phyloP scores from a whole-genome alignment of 1,140 invertebrate species.

The Bilobella aurantiaca region DNA sequence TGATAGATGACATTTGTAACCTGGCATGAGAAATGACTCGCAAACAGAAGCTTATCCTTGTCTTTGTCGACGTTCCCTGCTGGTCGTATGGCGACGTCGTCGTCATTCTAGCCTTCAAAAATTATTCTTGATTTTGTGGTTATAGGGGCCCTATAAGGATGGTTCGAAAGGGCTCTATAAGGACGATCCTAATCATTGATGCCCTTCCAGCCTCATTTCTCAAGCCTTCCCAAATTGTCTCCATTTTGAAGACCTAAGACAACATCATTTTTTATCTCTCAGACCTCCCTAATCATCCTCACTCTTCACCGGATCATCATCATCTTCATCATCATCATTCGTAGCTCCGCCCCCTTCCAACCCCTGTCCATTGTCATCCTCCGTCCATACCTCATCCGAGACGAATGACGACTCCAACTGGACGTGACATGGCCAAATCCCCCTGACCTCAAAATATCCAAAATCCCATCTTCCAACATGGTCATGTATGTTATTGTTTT shows the following conservation, averaged over 20 bases:
- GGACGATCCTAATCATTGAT: constrained; percentile 2
- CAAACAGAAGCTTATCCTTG: constrained; percentile 1
- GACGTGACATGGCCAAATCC: too few relatives aligned
- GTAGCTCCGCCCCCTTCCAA: neutral
- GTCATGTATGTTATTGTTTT: too few relatives aligned
- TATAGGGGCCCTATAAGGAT: too few relatives aligned
- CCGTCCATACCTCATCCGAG: neutral
- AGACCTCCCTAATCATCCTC: constrained; percentile 3
- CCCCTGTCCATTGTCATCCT: neutral
- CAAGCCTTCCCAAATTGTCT: neutral
- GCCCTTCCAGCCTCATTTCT: neutral
- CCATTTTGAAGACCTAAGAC: neutral
- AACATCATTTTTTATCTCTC: constrained; percentile 2
- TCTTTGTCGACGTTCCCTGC: neutral
- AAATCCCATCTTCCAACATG: too few relatives aligned
- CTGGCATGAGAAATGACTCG: neutral
- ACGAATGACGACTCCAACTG: neutral
- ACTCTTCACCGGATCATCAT: neutral
- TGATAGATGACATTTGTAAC: neutral
- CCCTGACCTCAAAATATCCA: too few relatives aligned
- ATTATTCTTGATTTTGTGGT: too few relatives aligned
- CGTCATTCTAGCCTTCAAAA: neutral
- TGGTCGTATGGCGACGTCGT: neutral
- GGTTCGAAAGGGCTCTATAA: too few relatives aligned
- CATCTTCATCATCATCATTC: neutral